Percentiles rank a stretch among this genome's conserved stretches.
Conservation (phyloP, 2,888 invertebrate species). For the Parnassius mnemosyne region DNA sequence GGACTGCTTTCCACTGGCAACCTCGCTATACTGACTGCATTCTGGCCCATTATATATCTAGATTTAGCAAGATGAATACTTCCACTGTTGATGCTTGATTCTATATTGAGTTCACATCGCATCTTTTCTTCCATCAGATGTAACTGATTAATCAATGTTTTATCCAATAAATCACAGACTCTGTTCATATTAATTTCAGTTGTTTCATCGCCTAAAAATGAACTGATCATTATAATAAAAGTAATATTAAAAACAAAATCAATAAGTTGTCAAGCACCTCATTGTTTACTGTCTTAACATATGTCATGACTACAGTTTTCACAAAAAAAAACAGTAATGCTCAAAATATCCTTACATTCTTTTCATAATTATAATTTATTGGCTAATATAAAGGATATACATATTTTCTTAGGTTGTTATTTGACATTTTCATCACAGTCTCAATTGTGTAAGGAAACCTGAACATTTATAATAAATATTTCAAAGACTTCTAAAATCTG, state of each 20-base stretch:
- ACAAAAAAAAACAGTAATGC: no score
- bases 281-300: not conserved
- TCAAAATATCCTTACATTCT: no score
- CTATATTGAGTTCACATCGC: slow-evolving; percentile 83
- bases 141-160: slow-evolving; percentile 84
- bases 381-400: no score
- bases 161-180: slow-evolving; percentile 83
- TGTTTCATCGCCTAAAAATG: slow-evolving; percentile 6
- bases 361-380: no score
- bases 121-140: slow-evolving; percentile 88
- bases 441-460: no score
- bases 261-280: not conserved
- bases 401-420: no score
- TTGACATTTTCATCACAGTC: no score
- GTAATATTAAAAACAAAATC: not conserved
- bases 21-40: slow-evolving; percentile 84
- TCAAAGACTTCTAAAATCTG: no score
- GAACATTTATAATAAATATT: no score
- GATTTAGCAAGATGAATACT: slow-evolving; percentile 87
- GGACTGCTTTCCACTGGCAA: slow-evolving; percentile 84
- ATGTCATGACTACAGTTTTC: no score
- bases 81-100: slow-evolving; percentile 84
- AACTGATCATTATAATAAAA: not conserved
- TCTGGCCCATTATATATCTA: slow-evolving; percentile 89
- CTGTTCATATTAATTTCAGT: slow-evolving; percentile 43